Evolutionary conservation across 2,113 vertebrate genomes (phyloP), one percentile per base, ranked within the genome.

Genomic region (Cairina moschata): DNA sequence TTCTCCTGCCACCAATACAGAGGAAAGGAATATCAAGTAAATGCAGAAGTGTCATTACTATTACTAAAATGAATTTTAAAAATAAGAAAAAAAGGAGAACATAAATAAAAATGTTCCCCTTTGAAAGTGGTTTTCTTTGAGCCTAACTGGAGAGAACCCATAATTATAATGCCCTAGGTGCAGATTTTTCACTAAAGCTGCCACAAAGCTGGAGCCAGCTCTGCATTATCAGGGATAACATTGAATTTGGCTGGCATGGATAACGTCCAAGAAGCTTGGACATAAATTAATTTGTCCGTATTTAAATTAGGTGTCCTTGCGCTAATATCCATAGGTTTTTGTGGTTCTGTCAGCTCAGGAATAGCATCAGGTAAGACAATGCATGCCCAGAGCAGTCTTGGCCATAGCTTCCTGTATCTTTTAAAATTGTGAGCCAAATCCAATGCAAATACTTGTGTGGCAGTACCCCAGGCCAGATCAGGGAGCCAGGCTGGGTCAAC

Each of bases 301-400:
- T 31, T 11, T 17, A 67, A 11, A 9, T 2, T 0, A 1, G 6
- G 2, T 23, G 23, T 71, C 32, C 62, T 71, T n/a, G 9, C 31
- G 31, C 6, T 20, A 38, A 16, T 36, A 44, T 16, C 46, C 20
- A 26, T 10, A 26, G 10, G 23, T 63, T 12, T 44, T 56, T 36
- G 46, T 8, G 10, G 25, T 21, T 17, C 34, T 52, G 29, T 44
- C 46, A 34, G 11, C 13, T 74, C n/a, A 48, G 63, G 48, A 76
- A 18, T 55, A 46, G 3, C 8, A 1, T 26, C 11, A 3, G 18
- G n/a, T 80, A 18, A 68, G 44, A 34, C 12, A 21, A 1, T 0
- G 0, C 16, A 6, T 6, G 9, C 7, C 55, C 44, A 16, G 59
- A 48, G 40, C 5, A 23, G 10, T 10, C 34, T 48, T 76, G 26